Evolutionary conservation across 2,888 invertebrate species (phyloP).

Genomic region (Dryobotodes eremita): DNA sequence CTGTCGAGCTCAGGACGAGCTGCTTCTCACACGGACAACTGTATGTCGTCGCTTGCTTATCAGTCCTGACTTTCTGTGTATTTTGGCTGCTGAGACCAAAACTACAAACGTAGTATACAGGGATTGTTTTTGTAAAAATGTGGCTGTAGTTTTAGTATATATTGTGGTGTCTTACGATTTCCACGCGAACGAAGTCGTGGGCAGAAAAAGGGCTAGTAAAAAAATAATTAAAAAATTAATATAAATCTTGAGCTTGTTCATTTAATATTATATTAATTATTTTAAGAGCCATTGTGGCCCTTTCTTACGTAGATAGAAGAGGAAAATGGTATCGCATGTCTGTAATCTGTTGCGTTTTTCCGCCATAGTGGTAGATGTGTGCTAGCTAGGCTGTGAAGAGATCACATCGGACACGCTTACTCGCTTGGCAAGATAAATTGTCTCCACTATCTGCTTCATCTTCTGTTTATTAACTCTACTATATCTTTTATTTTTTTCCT

Average conservation of each 20-base stretch:
- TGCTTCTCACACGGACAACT: no score
- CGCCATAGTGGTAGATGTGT: not conserved
- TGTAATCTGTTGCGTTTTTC: conserved; percentile 23
- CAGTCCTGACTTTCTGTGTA: no score
- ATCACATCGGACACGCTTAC: conserved; percentile 21
- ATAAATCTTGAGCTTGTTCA: not conserved
- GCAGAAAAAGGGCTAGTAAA: no score
- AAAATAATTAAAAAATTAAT: no score
- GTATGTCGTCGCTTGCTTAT: no score
- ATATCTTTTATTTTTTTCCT: not conserved
- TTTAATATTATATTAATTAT: not conserved
- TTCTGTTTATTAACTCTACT: not conserved
- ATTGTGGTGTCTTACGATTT: no score
- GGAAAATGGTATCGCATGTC: not conserved
- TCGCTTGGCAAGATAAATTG: conserved; percentile 16
- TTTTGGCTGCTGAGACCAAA: no score
- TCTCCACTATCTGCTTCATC: conserved; percentile 5
- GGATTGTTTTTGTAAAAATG: no score
- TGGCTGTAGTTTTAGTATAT: no score
- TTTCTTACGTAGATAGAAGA: not conserved
- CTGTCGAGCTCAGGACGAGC: no score
- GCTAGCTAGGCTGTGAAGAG: conserved; percentile 20
- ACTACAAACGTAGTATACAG: no score
- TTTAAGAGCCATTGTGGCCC: not conserved
- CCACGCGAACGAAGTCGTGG: no score